Conservation (phyloP, 2,888 invertebrate genomes). For the Tetragnatha montana region DNA sequence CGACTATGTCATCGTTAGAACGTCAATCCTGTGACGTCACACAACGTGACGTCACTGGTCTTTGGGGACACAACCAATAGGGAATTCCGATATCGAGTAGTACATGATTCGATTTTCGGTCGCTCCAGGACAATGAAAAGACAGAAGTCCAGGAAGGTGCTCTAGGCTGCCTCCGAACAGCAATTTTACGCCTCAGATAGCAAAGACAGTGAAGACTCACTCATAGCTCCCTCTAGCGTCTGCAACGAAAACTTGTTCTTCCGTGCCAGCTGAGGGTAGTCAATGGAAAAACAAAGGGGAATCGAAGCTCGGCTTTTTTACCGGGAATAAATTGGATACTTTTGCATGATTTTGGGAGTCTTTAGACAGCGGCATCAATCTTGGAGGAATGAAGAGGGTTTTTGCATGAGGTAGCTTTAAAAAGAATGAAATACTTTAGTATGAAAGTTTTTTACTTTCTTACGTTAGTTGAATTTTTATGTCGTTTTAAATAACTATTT, state of each 20-base stretch:
- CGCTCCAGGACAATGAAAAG: conserved; percentile 50
- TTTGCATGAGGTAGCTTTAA: neutral
- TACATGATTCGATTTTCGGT: conserved; percentile 52
- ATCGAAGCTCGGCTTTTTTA: neutral
- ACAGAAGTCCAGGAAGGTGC: conserved; percentile 36
- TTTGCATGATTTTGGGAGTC: neutral
- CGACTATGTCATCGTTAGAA: conserved; percentile 45
- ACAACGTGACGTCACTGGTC: conserved; percentile 48
- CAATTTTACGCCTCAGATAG: conserved; percentile 50
- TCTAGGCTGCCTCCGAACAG: conserved; percentile 27
- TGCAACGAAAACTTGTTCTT: conserved; percentile 21
- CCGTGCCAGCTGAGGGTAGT: neutral
- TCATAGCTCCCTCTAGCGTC: conserved; percentile 12
- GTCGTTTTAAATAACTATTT: too few species aligned
- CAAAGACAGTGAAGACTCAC: conserved; percentile 16
- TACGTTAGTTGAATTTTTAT: too few species aligned
- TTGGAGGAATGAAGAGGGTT: neutral
- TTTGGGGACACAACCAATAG: conserved; percentile 50
- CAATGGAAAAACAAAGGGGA: neutral
- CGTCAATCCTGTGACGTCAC: conserved; percentile 42
- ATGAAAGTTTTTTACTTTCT: too few species aligned
- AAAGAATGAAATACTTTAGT: neutral
- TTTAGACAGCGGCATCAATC: neutral
- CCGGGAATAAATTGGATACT: neutral
- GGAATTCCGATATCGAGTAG: conserved; percentile 58